These are phyloP conservation scores for Cassiopea andromeda DNA, from an alignment of 30 jellyfish, hydroid and myxozoan species.

Conservation along the genomic window DNA sequence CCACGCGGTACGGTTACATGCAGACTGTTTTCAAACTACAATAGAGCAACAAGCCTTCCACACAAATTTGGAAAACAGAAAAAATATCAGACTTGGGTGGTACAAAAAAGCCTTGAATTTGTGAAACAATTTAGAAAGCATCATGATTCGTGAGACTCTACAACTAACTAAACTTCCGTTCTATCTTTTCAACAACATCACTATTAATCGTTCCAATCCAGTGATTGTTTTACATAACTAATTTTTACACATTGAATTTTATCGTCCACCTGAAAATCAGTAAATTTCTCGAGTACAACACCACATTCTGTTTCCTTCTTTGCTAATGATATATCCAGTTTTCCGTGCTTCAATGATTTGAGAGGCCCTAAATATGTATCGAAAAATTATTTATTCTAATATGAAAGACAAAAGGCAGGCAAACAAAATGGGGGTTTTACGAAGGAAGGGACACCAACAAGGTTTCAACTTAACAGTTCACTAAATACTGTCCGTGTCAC, in stretches of 20 bases:
- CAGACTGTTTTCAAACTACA: too few relatives aligned
- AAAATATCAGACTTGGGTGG: too few relatives aligned
- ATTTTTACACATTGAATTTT: slow-evolving; percentile 73
- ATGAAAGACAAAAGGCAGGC: background rate
- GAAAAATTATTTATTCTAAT: background rate
- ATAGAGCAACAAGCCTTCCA: too few relatives aligned
- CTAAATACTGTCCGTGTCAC: too few relatives aligned
- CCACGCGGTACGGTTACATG: too few relatives aligned
- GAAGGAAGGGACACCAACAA: too few relatives aligned
- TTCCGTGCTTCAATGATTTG: slow-evolving; percentile 84
- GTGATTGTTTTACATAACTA: slow-evolving; percentile 55
- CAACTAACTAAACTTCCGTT: background rate
- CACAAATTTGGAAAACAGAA: too few relatives aligned
- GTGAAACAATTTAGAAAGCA: too few relatives aligned
- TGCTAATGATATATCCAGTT: slow-evolving; percentile 72
- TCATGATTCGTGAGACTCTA: background rate
- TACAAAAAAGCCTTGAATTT: too few relatives aligned
- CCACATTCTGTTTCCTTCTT: slow-evolving; percentile 95
- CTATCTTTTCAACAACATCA: background rate
- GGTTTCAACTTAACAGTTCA: too few relatives aligned
- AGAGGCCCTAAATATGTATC: slow-evolving; percentile 70
- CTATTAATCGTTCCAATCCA: slow-evolving; percentile 69
- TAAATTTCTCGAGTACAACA: slow-evolving; percentile 69
- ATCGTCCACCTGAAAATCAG: slow-evolving; percentile 80
- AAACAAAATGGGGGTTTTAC: too few relatives aligned